These are phyloP conservation scores for Neogale vison DNA, from an alignment of 2,113 vertebrate species.

Conservation along the genomic window DNA sequence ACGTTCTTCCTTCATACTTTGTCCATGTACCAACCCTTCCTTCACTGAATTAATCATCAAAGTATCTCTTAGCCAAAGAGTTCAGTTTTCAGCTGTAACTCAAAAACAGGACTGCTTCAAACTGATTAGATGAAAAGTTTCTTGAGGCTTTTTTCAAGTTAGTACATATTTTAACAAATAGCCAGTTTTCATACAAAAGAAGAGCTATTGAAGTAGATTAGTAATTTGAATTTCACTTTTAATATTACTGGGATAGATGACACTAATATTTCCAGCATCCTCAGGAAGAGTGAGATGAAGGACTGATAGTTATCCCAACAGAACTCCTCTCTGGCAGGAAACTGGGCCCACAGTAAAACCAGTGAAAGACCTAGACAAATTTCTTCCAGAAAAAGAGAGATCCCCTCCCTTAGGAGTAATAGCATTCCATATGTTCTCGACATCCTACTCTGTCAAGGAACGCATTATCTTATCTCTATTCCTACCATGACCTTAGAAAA, in stretches of 20 bases:
- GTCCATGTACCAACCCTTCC: background rate
- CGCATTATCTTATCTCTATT: background rate
- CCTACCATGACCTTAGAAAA: background rate
- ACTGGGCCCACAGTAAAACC: background rate
- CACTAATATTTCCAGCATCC: background rate
- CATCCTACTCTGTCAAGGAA: background rate
- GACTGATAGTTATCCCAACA: background rate
- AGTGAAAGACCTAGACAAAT: background rate
- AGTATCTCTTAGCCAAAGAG: background rate
- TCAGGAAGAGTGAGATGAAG: background rate
- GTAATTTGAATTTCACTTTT: background rate
- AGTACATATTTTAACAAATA: background rate
- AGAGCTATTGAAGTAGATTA: background rate
- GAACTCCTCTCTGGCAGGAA: background rate
- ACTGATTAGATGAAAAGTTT: background rate
- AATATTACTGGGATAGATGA: background rate
- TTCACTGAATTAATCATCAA: background rate
- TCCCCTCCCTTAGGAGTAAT: background rate
- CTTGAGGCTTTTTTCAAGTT: background rate
- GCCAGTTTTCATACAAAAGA: background rate
- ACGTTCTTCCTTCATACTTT: background rate
- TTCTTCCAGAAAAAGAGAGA: background rate
- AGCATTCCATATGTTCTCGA: too few relatives aligned
- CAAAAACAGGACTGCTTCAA: background rate
- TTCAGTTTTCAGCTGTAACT: background rate